phyloP scores from a whole-genome alignment of 2,888 invertebrate species.

The Taphrorychus bicolor region DNA sequence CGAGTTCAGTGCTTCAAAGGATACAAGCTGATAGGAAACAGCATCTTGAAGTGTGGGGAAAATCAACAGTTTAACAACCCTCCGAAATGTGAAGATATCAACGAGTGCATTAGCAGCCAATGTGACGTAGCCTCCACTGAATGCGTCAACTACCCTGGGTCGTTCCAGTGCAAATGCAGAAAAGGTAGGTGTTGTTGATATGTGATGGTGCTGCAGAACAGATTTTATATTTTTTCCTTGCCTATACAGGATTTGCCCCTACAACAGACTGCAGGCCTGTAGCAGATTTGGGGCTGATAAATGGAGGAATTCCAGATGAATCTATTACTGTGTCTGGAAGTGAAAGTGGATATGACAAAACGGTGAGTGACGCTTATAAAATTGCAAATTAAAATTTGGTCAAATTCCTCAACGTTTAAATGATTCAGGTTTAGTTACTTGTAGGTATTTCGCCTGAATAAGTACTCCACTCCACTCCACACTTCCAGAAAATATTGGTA shows the following conservation, averaged over 20 bases:
- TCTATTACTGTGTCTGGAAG: constrained; percentile 85
- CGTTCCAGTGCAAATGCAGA: constrained; percentile 88
- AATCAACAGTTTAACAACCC: constrained; percentile 82
- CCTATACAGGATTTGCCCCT: constrained; percentile 80
- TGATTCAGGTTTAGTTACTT: too few species aligned
- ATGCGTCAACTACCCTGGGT: constrained; percentile 87
- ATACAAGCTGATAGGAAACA: constrained; percentile 79
- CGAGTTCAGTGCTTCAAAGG: constrained; percentile 88
- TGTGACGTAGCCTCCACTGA: constrained; percentile 91
- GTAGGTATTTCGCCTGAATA: too few species aligned
- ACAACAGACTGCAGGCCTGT: constrained; percentile 90
- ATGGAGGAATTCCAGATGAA: constrained; percentile 89
- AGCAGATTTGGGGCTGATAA: constrained; percentile 85
- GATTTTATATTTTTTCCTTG: background rate
- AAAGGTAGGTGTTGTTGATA: too few species aligned
- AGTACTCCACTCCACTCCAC: too few species aligned
- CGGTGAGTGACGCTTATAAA: constrained; percentile 64
- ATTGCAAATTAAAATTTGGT: too few species aligned
- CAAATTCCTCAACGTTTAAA: too few species aligned
- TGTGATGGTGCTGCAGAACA: constrained; percentile 58
- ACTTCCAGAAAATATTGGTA: too few species aligned
- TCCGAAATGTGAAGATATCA: constrained; percentile 90
- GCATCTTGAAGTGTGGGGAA: constrained; percentile 84
- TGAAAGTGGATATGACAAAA: constrained; percentile 83
- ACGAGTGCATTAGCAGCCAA: constrained; percentile 88